These are phyloP conservation scores for Xestia xanthographa DNA, from an alignment of 2,888 invertebrate species.

Conservation along the genomic window DNA sequence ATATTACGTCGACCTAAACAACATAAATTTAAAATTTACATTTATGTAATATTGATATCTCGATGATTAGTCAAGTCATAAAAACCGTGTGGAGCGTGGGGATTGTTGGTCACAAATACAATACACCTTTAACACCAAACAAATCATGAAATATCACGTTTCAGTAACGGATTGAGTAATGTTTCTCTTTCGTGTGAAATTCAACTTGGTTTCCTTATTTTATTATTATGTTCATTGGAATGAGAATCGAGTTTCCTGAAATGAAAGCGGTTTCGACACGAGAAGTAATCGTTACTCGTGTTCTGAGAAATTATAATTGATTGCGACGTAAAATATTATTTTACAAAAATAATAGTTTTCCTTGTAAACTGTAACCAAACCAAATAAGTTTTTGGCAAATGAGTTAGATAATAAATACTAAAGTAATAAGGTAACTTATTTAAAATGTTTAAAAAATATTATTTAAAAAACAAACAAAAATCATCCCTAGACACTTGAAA, in stretches of 20 bases:
- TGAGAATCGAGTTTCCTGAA: slow-evolving; percentile 35
- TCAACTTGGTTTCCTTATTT: slow-evolving; percentile 34
- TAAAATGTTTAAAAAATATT: neutral
- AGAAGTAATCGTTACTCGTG: slow-evolving; percentile 32
- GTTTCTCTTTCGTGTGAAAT: slow-evolving; percentile 32
- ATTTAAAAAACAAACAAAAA: too few species aligned
- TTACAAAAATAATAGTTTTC: neutral
- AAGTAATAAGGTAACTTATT: too few species aligned
- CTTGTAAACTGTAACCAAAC: neutral
- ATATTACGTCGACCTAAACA: too few species aligned
- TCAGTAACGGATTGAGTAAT: slow-evolving; percentile 33
- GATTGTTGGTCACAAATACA: neutral
- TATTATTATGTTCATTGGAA: neutral
- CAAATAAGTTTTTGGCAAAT: neutral
- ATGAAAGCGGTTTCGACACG: slow-evolving; percentile 27
- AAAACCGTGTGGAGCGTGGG: neutral
- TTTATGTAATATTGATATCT: neutral
- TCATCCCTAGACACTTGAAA: neutral
- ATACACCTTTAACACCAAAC: neutral
- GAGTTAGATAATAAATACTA: too few species aligned
- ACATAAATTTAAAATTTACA: too few species aligned
- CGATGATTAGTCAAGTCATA: neutral
- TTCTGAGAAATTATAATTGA: neutral
- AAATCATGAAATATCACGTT: slow-evolving; percentile 25
- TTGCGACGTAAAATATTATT: neutral